Conservation (phyloP, 2,888 invertebrate genomes). For the Machimus rusticus region DNA sequence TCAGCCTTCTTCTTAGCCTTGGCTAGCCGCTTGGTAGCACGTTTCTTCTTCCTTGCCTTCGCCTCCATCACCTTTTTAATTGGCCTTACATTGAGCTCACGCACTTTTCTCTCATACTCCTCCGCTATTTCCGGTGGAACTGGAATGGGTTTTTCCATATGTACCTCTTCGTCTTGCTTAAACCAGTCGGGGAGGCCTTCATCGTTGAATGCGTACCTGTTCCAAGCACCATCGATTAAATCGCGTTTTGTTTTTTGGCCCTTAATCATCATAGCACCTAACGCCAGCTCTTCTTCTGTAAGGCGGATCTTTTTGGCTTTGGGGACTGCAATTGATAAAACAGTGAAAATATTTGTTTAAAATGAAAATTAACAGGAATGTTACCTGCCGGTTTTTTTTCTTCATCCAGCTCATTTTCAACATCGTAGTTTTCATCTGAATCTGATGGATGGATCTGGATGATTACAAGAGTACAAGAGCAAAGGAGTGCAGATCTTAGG, state of each 20-base stretch:
- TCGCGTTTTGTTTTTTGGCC: slow-evolving; percentile 92
- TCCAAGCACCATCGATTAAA: slow-evolving; percentile 89
- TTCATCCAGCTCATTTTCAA: slow-evolving; percentile 45
- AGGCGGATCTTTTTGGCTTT: slow-evolving; percentile 72
- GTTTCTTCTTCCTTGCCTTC: slow-evolving; percentile 95
- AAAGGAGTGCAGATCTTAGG: no score
- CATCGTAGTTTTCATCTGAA: slow-evolving; percentile 54
- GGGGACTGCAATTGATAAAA: slow-evolving; percentile 49
- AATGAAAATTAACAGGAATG: not conserved
- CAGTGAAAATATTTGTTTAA: not conserved
- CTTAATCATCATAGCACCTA: slow-evolving; percentile 89
- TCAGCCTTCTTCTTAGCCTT: slow-evolving; percentile 96
- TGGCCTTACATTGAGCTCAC: slow-evolving; percentile 91
- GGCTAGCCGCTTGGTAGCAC: slow-evolving; percentile 83
- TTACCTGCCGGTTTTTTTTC: slow-evolving; percentile 7
- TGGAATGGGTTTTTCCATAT: slow-evolving; percentile 83
- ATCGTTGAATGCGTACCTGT: slow-evolving; percentile 92
- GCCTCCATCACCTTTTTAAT: slow-evolving; percentile 99
- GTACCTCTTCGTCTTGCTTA: slow-evolving; percentile 88
- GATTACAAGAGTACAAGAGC: no score
- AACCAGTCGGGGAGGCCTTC: slow-evolving; percentile 96
- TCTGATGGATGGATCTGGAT: slow-evolving; percentile 19
- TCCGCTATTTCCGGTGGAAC: slow-evolving; percentile 86
- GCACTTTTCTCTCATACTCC: slow-evolving; percentile 82
- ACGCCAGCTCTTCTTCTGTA: slow-evolving; percentile 86